Conservation (phyloP, 2,797 vertebrate species). For the Darevskia nairensis region DNA sequence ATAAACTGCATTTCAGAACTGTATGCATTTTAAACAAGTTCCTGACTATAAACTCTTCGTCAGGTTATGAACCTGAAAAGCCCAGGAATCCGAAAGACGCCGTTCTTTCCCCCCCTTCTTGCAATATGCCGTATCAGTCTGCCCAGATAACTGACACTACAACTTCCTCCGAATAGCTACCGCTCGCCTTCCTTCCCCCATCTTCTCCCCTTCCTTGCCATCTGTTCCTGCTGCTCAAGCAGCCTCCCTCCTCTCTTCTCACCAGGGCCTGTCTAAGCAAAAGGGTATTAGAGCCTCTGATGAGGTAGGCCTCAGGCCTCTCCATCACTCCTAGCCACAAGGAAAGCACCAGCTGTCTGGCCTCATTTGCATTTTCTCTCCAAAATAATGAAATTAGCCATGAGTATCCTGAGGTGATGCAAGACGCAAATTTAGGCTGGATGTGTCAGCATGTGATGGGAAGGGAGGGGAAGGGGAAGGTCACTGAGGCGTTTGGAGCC, state of each 20-base stretch:
- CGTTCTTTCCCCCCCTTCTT: constrained; percentile 20
- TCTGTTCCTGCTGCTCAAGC: constrained; percentile 86
- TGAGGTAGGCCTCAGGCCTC: constrained; percentile 86
- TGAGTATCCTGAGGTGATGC: constrained; percentile 96
- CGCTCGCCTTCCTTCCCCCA: constrained; percentile 71
- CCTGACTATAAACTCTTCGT: not conserved
- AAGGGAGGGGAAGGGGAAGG: constrained; percentile 81
- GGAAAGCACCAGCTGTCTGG: constrained; percentile 94
- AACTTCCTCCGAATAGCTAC: constrained; percentile 66
- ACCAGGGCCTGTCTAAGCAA: constrained; percentile 86
- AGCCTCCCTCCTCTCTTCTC: constrained; percentile 80
- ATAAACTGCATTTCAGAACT: not conserved
- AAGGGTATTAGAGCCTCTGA: constrained; percentile 84
- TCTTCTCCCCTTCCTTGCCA: constrained; percentile 81
- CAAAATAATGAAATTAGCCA: constrained; percentile 98
- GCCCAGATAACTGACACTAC: constrained; percentile 77
- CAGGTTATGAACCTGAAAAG: not conserved
- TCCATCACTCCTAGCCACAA: constrained; percentile 89
- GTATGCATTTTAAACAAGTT: fast-evolving
- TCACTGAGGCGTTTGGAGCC: constrained; percentile 73
- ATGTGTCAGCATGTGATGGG: constrained; percentile 81
- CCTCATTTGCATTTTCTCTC: constrained; percentile 95
- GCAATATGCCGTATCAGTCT: constrained; percentile 59
- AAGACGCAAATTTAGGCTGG: constrained; percentile 84
- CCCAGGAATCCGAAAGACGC: not conserved